Conservation (phyloP, 2,888 invertebrate species). For the Agapetus fuscipes region DNA sequence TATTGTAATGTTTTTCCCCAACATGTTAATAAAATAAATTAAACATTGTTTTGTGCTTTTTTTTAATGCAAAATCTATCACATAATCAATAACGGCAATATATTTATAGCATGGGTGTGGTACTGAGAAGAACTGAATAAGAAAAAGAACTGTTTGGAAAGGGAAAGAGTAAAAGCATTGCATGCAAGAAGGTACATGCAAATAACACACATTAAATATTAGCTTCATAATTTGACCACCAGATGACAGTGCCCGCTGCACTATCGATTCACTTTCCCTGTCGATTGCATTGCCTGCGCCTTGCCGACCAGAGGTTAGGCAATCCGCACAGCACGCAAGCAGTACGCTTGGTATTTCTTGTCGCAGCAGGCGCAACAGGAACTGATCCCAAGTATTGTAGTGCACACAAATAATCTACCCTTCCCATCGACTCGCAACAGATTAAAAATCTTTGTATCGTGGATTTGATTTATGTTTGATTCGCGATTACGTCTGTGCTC, state of each 20-base stretch:
- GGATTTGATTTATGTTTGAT: conserved; percentile 17
- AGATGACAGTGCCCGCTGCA: conserved; percentile 1
- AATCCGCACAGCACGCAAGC: conserved; percentile 3
- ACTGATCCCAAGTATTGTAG: not conserved
- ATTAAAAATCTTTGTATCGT: conserved; percentile 15
- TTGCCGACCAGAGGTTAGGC: conserved; percentile 1
- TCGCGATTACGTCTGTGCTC: not conserved
- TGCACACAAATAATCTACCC: no score
- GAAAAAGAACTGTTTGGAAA: no score
- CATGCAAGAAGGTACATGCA: no score
- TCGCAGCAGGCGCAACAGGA: conserved; percentile 6
- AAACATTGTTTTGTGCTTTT: no score
- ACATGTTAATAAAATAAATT: no score
- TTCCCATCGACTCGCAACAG: conserved; percentile 12
- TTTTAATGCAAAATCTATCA: no score
- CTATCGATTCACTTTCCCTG: conserved; percentile 15
- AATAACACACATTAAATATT: no score
- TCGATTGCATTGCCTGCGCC: conserved; percentile 13
- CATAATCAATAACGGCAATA: no score
- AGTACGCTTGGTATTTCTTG: conserved; percentile 1
- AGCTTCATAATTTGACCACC: not conserved
- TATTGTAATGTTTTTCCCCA: no score
- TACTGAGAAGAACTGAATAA: no score
- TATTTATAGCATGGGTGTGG: no score
- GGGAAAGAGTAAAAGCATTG: no score